Conservation (phyloP, 1,140 invertebrate species). For the Drosophila kanapiae region DNA sequence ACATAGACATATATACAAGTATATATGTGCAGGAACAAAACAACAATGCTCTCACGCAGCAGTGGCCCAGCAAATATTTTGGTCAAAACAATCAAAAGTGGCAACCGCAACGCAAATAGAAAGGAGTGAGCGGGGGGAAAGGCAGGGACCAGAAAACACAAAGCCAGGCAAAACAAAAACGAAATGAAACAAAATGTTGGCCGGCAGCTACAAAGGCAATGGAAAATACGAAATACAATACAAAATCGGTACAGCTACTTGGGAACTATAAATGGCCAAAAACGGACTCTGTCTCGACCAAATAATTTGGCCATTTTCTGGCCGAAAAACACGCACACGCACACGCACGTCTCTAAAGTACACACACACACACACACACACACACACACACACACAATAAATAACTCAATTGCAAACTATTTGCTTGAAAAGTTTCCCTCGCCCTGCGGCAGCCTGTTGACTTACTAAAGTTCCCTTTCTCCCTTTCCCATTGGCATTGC, state of each 20-base stretch:
- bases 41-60: slow-evolving; percentile 55
- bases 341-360: not conserved
- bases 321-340: slow-evolving; percentile 25
- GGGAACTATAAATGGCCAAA: slow-evolving; percentile 10
- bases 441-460: slow-evolving; percentile 56
- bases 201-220: slow-evolving; percentile 32
- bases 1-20: slow-evolving; percentile 46
- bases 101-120: slow-evolving; percentile 69
- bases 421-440: slow-evolving; percentile 74
- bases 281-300: slow-evolving; percentile 32
- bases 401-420: slow-evolving; percentile 82
- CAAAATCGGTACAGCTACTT: slow-evolving; percentile 36
- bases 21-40: slow-evolving; percentile 19
- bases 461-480: slow-evolving; percentile 56
- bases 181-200: slow-evolving; percentile 40
- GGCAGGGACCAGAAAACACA: slow-evolving; percentile 23
- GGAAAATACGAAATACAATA: slow-evolving; percentile 17
- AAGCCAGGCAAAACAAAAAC: slow-evolving; percentile 54
- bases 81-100: slow-evolving; percentile 77
- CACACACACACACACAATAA: slow-evolving; percentile 60
- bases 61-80: slow-evolving; percentile 63
- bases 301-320: slow-evolving; percentile 62
- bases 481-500: not conserved
- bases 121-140: slow-evolving; percentile 7
- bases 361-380: slow-evolving; percentile 1